Percentiles rank a stretch among this genome's conserved stretches.
phyloP scores from a whole-genome alignment of 2,797 vertebrate genomes.

The Bradypodion ventrale region DNA sequence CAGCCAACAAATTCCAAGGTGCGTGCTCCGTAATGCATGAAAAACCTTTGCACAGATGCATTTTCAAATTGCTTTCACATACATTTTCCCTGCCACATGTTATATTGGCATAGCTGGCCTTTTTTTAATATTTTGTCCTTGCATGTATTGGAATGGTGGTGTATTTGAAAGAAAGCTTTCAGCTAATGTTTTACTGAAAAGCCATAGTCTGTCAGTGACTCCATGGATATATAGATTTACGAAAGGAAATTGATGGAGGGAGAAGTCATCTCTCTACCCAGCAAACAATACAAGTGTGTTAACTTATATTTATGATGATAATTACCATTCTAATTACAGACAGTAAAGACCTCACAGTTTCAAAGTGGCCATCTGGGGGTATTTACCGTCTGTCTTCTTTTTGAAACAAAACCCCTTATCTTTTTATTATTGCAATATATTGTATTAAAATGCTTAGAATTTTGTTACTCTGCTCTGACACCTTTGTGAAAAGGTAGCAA shows the following conservation, averaged over 20 bases:
- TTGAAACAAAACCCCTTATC: not conserved
- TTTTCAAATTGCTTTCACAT: slow-evolving; percentile 22
- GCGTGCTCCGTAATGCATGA: not conserved
- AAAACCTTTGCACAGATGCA: slow-evolving; percentile 24
- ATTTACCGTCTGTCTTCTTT: not conserved
- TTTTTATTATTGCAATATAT: not conserved
- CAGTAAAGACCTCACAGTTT: not conserved
- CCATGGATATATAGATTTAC: not conserved
- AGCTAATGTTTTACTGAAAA: not conserved
- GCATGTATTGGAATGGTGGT: not conserved
- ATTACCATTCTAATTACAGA: not conserved
- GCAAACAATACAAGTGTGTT: not conserved
- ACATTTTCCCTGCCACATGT: slow-evolving; percentile 2
- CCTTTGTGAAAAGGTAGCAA: not conserved
- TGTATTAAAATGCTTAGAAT: not conserved
- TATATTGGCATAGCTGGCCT: slow-evolving; percentile 6
- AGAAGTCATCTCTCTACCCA: slow-evolving; percentile 13
- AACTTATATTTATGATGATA: slow-evolving; percentile 26
- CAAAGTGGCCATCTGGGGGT: not conserved
- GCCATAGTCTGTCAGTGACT: not conserved
- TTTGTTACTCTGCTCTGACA: not conserved
- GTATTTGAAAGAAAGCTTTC: not conserved
- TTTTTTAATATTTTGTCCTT: too few relatives aligned
- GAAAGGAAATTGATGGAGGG: not conserved
- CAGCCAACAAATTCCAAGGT: slow-evolving; percentile 15